These are phyloP conservation scores for Artibeus jamaicensis DNA, from an alignment of 2,797 vertebrate genomes.

Conservation along the genomic window DNA sequence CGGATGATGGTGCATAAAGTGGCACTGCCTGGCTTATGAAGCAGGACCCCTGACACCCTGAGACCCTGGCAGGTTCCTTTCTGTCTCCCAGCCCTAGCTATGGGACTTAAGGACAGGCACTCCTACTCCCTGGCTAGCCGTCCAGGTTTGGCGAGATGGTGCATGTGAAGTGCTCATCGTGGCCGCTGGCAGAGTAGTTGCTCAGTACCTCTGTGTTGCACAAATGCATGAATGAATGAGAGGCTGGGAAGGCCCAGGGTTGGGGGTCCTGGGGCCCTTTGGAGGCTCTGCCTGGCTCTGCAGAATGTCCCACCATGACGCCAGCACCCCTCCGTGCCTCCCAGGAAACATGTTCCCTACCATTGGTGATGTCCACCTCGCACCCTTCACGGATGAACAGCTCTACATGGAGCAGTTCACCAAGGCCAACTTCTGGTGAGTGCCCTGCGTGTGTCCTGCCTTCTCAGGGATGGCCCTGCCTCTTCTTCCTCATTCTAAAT, in stretches of 20 bases:
- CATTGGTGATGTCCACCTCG: conserved; percentile 95
- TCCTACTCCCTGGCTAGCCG: background rate
- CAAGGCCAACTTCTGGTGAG: conserved; percentile 99
- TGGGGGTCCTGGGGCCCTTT: background rate
- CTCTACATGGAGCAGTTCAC: conserved; percentile 99
- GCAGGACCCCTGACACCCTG: too few relatives aligned
- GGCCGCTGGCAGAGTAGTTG: background rate
- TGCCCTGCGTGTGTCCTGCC: background rate
- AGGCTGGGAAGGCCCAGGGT: background rate
- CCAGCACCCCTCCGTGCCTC: background rate
- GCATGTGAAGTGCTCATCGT: background rate
- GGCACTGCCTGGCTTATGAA: background rate
- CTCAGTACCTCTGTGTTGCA: background rate
- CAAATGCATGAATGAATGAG: background rate
- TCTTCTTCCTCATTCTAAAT: background rate
- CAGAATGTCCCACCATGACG: background rate
- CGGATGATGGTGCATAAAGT: background rate
- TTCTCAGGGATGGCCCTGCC: background rate
- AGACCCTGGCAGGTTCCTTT: background rate
- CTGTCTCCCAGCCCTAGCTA: background rate
- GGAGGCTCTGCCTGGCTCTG: background rate
- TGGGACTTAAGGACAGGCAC: background rate
- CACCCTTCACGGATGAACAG: conserved; percentile 97
- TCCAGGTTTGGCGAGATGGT: background rate
- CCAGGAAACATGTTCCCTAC: conserved; percentile 99